Base-by-base conservation (phyloP, 1,140 invertebrate genomes). In the Apis cerana region DNA sequence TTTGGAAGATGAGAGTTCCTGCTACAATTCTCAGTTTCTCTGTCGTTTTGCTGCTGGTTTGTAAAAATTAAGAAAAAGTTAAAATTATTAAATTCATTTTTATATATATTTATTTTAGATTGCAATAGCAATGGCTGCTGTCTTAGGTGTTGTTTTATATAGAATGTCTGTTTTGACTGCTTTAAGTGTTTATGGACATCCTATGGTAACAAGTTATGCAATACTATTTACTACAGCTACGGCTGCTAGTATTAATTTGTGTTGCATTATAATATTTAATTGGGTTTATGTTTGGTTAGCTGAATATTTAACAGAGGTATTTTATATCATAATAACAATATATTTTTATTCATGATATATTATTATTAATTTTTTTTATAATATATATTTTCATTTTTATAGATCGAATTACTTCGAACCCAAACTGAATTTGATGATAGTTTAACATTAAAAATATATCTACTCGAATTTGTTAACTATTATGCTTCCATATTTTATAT, bases 401-500 rank as follows among this genome's bases (percentile, higher is more conserved):
- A 93, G 89, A 91, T 98, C 93, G 98, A 99, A 95, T 95, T 99
- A 86, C 96, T 98, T 75, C 95, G 99, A 78, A 99, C 99, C 0
- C 98, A 99, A 94, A 98, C 98, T 0, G 98, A 99, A 94, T 99
- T 99, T 94, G 99, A 99, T 91, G 98, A 99, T 90, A 98, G 98
- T 64, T 94, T 99, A 23, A 99, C 98, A 1, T 94, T 99, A 17
- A 99, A 99, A 95, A 99, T 99, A 88, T 99, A 99, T 93, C 93
- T 99, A 13, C 96, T 99, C 59, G 98, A 99, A 94, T 99, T 99
- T 94, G 97, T 99, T 56, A 99, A 99, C 94, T 99, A 99, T 93
- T 99, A 99, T 93, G 98, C 98, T 33, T 99, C 98, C 1, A 99
- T 99, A 92, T 99, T 99, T 95, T 99, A 99, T 91, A 99, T 99